Evolutionary conservation across 1,140 invertebrate species (phyloP).

Genomic region (Aphaenogaster ashmeadi): DNA sequence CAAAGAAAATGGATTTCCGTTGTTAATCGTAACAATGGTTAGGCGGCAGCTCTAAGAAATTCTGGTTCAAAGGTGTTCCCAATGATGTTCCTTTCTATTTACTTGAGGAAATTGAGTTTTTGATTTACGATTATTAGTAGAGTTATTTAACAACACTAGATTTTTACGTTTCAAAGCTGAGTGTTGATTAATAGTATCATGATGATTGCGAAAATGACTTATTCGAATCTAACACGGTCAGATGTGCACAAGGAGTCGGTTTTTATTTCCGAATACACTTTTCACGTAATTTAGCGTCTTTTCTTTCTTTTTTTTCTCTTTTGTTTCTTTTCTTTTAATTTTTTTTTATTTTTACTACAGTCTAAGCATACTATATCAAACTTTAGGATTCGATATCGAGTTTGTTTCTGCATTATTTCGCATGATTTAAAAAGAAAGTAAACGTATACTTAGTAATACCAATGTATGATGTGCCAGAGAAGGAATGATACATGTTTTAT

Average conservation of each 20-base stretch:
- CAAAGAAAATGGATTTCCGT: slow-evolving; percentile 72
- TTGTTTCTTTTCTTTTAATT: slow-evolving; percentile 1
- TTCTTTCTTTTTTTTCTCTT: slow-evolving; percentile 10
- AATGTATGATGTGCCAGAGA: slow-evolving; percentile 87
- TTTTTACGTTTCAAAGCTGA: slow-evolving; percentile 83
- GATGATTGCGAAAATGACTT: slow-evolving; percentile 78
- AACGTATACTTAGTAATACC: slow-evolving; percentile 87
- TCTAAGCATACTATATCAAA: slow-evolving; percentile 81
- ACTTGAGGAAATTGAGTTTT: slow-evolving; percentile 82
- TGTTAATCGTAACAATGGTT: slow-evolving; percentile 75
- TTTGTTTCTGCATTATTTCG: slow-evolving; percentile 82
- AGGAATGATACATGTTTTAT: slow-evolving; percentile 87
- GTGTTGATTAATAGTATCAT: slow-evolving; percentile 82
- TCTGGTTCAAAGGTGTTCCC: slow-evolving; percentile 79
- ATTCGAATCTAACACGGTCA: slow-evolving; percentile 77
- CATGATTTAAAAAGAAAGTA: slow-evolving; percentile 85
- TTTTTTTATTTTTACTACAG: slow-evolving; percentile 75
- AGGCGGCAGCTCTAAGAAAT: slow-evolving; percentile 80
- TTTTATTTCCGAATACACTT: slow-evolving; percentile 77
- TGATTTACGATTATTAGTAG: slow-evolving; percentile 81
- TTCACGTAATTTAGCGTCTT: slow-evolving; percentile 78
- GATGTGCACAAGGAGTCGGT: slow-evolving; percentile 77
- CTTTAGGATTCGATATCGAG: slow-evolving; percentile 78
- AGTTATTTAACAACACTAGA: slow-evolving; percentile 83
- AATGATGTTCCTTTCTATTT: slow-evolving; percentile 84